Base-by-base conservation (phyloP, 1,140 invertebrate genomes). In the Drosophila murphyi region DNA sequence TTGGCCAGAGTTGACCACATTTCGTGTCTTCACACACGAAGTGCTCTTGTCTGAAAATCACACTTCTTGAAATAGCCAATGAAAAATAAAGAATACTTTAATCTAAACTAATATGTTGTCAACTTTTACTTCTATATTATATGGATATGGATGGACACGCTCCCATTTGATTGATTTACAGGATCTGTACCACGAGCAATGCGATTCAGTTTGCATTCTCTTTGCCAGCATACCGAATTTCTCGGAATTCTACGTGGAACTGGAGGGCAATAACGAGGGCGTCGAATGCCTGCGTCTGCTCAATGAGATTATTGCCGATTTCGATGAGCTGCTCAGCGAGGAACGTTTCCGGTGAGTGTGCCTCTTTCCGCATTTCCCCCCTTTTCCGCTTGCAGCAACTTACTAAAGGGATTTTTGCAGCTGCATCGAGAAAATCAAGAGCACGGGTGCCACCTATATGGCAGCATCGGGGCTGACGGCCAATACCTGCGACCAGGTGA, bases 221-320 rank as follows among this genome's bases (percentile, higher is more conserved):
- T 99, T 99, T 92, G 98, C 98, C 0, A 98, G 97, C 41, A 98
- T 99, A 87, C 97, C 98, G 1, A 99, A 99, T 93, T 99, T 99
- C 93, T 98, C 97, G 1, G 98, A 99, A 81, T 99, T 99, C 93
- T 99, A 99, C 93, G 97, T 98, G 48, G 97, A 99, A 92, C 94
- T 98, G 35, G 98, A 98, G 91, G 97, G 96, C 47, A 98, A 97
- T 93, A 98, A 98, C 93, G 97, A 98, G 92, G 98, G 98, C 2
- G 96, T 99, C 8, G 98, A 99, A 92, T 99, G 98, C 92, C 94
- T 99, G 32, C 93, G 98, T 48, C 95, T 99, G 0, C 94, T 99
- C 3, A 99, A 99, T 93, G 98, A 99, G 94, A 99, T 99, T 82
- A 98, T 99, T 60, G 98, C 97, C 0, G 98, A 99, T 93, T 99